These are phyloP conservation scores for Elaphurus davidianus DNA, from an alignment of 2,113 vertebrate genomes.

Conservation along the genomic window DNA sequence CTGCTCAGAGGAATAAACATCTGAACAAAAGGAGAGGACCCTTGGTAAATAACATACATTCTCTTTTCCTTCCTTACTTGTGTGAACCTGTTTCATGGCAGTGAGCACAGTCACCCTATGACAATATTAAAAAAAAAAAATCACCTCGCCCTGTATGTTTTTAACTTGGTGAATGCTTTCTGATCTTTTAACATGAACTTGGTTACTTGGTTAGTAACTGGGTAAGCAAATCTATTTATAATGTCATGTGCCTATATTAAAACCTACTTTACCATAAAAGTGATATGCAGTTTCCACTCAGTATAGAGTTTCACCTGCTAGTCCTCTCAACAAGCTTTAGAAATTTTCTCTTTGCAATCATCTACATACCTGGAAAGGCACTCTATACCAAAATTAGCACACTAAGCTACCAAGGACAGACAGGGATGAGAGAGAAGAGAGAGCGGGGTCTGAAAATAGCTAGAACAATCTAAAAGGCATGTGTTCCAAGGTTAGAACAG, in stretches of 20 bases:
- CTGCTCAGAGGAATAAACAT: background rate
- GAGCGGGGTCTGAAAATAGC: conserved; percentile 33
- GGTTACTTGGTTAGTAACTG: conserved; percentile 47
- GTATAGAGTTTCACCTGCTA: conserved; percentile 45
- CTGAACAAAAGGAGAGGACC: background rate
- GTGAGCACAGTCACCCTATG: background rate
- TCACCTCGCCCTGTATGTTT: background rate
- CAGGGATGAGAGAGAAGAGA: conserved; percentile 5
- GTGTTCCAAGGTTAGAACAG: conserved; percentile 10
- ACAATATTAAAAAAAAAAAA: background rate
- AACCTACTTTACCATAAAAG: conserved; percentile 58
- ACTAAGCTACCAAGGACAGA: conserved; percentile 39
- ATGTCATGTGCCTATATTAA: conserved; percentile 43
- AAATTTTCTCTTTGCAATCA: conserved; percentile 52
- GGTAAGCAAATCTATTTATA: conserved; percentile 59
- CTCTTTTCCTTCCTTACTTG: background rate
- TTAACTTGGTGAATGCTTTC: conserved; percentile 15
- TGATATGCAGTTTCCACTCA: conserved; percentile 4
- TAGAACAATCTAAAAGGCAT: conserved; percentile 41
- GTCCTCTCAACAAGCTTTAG: conserved; percentile 48
- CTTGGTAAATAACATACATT: background rate
- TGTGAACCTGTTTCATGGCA: background rate
- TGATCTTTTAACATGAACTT: conserved; percentile 6
- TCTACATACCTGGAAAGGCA: conserved; percentile 54
- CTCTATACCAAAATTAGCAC: conserved; percentile 63